Evolutionary conservation across 2,888 invertebrate species (phyloP).

Genomic region (Cyaniris semiargus): DNA sequence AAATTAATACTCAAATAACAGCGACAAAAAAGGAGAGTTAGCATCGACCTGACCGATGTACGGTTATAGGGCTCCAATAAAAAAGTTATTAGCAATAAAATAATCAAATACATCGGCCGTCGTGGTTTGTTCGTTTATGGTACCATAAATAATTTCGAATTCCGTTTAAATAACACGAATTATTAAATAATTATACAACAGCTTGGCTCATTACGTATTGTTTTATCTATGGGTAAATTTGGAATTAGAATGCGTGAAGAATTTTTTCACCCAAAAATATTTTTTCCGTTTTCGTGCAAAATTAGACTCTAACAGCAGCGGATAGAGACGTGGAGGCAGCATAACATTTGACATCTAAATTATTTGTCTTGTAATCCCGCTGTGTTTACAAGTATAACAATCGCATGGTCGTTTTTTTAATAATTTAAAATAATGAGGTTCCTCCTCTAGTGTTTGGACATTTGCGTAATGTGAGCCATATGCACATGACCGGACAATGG

Average conservation of each 20-base stretch:
- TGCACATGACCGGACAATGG: conserved; percentile 27
- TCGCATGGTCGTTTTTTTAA: conserved; percentile 27
- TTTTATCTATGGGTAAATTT: conserved; percentile 59
- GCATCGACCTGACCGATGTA: background rate
- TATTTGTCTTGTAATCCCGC: conserved; percentile 51
- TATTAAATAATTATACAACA: conserved; percentile 52
- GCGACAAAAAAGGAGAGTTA: background rate
- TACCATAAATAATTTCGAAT: conserved; percentile 49
- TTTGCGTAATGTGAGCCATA: conserved; percentile 71
- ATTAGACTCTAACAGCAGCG: conserved; percentile 29
- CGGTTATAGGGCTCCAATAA: conserved; percentile 18
- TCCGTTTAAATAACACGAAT: conserved; percentile 51
- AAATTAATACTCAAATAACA: background rate
- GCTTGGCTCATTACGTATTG: conserved; percentile 57
- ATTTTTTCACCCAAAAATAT: conserved; percentile 40
- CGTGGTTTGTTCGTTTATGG: conserved; percentile 42
- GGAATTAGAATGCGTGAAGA: conserved; percentile 65
- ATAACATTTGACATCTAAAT: conserved; percentile 32
- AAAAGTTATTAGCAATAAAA: conserved; percentile 39
- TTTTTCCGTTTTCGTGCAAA: background rate
- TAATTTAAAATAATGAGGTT: conserved; percentile 45
- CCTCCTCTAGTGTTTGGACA: conserved; percentile 67
- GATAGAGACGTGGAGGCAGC: background rate
- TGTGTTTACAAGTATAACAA: conserved; percentile 58
- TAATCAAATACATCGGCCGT: conserved; percentile 36